Conservation (phyloP, 2,888 invertebrate species). For the Euzetes globulus region DNA sequence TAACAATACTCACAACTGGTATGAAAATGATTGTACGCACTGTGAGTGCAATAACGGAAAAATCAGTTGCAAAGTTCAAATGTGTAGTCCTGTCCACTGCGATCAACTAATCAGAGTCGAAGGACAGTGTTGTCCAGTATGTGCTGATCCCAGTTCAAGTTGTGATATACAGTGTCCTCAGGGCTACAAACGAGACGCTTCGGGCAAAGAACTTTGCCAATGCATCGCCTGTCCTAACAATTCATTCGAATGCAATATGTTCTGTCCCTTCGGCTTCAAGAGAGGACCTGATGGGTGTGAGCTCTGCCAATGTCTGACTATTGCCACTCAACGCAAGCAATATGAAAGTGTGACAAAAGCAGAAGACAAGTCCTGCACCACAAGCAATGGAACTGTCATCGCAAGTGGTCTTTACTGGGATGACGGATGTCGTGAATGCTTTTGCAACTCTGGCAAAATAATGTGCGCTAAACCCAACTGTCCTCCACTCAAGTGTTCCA, state of each 20-base stretch:
- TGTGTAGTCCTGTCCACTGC: neutral
- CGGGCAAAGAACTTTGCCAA: neutral
- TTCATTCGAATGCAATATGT: neutral
- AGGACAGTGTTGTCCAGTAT: neutral
- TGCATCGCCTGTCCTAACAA: neutral
- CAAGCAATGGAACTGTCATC: neutral
- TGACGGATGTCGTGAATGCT: neutral
- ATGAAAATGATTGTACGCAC: neutral
- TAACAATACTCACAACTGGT: slow-evolving; percentile 8
- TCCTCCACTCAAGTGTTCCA: neutral
- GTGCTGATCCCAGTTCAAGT: neutral
- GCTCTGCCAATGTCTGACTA: neutral
- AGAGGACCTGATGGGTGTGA: neutral
- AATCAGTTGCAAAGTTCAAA: neutral
- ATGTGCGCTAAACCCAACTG: slow-evolving; percentile 11
- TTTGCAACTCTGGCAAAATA: neutral
- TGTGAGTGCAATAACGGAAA: slow-evolving; percentile 2
- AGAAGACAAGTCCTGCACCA: neutral
- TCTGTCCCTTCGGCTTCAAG: neutral
- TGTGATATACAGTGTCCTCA: neutral
- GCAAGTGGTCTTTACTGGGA: neutral
- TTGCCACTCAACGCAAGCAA: neutral
- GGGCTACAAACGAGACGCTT: neutral
- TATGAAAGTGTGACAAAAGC: neutral
- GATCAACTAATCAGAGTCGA: neutral